Percentiles rank a stretch among this genome's conserved stretches.
These are phyloP conservation scores for Aselliscus stoliczkanus DNA, from an alignment of 2,797 vertebrate species.

Conservation along the genomic window DNA sequence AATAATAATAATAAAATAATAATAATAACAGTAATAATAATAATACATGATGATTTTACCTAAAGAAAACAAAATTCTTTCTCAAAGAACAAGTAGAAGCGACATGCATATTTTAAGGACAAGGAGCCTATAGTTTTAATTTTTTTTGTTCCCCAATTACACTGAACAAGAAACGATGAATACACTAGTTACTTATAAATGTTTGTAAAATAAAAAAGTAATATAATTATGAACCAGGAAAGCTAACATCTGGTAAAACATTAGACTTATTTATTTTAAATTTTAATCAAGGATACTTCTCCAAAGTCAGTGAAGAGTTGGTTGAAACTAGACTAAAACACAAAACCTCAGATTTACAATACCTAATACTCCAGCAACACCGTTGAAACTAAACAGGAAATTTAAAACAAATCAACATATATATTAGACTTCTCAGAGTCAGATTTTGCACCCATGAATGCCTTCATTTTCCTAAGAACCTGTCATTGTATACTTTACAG, in stretches of 20 bases:
- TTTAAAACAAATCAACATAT: background rate
- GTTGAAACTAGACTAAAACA: background rate
- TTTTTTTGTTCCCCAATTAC: background rate
- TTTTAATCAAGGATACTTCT: background rate
- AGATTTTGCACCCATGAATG: background rate
- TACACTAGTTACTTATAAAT: background rate
- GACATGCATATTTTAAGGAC: background rate
- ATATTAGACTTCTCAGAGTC: background rate
- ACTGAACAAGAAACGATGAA: background rate
- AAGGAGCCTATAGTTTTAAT: background rate
- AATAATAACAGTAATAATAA: background rate
- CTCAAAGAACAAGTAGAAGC: background rate
- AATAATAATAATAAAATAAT: background rate
- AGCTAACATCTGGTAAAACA: background rate
- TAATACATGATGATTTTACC: background rate
- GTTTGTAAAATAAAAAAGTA: background rate
- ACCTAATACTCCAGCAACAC: background rate
- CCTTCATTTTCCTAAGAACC: background rate
- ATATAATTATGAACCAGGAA: background rate
- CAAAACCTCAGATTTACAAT: background rate
- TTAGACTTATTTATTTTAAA: background rate
- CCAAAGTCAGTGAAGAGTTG: background rate
- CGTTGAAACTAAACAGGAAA: background rate
- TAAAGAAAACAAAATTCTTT: background rate
- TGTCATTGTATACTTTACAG: background rate